Evolutionary conservation across 53 echinoderm and acorn worm genomes (phyloP).

Genomic region (Holothuria leucospilota): DNA sequence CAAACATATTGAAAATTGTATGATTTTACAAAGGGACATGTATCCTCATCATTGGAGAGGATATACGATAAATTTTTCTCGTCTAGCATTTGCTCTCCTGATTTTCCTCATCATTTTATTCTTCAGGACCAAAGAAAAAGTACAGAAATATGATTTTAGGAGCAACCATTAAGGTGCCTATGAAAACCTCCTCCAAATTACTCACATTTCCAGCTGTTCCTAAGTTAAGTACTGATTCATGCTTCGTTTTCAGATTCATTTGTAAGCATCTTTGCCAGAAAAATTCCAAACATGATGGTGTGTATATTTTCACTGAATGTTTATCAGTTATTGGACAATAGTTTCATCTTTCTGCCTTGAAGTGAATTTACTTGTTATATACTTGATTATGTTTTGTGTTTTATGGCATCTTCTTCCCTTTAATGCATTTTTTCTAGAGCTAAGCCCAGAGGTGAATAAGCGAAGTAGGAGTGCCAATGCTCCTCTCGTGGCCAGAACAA

Average conservation of each 20-base stretch:
- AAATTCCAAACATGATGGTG: no score
- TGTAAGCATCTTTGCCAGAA: neutral
- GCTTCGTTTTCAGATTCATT: neutral
- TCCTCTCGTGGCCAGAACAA: conserved; percentile 45
- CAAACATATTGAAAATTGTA: no score
- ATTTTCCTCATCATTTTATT: neutral
- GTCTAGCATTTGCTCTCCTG: no score
- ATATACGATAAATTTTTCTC: no score
- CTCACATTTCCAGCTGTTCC: conserved; percentile 74
- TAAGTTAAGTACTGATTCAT: conserved; percentile 73
- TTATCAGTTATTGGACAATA: no score
- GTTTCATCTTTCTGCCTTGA: no score
- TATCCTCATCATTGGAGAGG: no score
- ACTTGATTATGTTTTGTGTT: no score
- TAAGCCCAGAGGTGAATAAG: conserved; percentile 26
- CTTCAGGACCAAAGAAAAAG: conserved; percentile 9
- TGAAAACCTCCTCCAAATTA: conserved; percentile 70
- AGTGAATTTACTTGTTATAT: no score
- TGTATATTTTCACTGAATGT: no score
- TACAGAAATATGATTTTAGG: conserved; percentile 26
- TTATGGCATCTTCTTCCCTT: no score
- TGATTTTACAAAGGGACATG: no score
- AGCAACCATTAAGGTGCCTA: conserved; percentile 49
- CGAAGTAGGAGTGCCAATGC: conserved; percentile 49
- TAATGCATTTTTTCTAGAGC: conserved; percentile 7